Evolutionary conservation across 2,888 invertebrate genomes (phyloP), one percentile per base, ranked within the genome.

Genomic region (Lycaena phlaeas): DNA sequence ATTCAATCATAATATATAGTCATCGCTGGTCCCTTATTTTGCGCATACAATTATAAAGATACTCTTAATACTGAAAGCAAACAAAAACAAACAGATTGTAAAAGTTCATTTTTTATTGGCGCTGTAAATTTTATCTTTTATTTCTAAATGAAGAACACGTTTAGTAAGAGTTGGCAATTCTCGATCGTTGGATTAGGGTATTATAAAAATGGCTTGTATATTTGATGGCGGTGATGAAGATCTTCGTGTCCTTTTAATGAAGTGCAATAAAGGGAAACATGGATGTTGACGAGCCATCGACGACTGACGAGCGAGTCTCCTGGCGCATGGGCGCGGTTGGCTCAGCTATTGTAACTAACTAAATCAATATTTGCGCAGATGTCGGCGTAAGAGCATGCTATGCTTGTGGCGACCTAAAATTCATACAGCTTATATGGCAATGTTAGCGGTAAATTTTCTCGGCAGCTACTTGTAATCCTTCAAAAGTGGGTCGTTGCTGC

Each of bases 311-410:
- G 52, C 48, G 59, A 57, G 45, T 44, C 56, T 56, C 52, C 56
- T 54, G 55, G 52, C 55, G 64, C 60, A 60, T 62, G 56, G 58
- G 60, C 59, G 55, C 59, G 57, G 57, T 57, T 53, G 45, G 62
- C 65, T 65, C 66, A 66, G 51, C 56, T 56, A 76, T 77, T 74
- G 72, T 72, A 61, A 57, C 79, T 78, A 79, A 84, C 81, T 78
- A 81, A 82, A 81, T 82, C 82, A 84, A 84, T 84, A 84, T 84
- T 84, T 81, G 82, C 79, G 69, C 82, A 84, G 82, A 79, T 82
- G 82, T 78, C 75, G 78, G 75, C 71, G 68, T 70, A 78, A 82
- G 79, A 84, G 76, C 79, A 79, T 72, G 72, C 70, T 75, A 71
- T 78, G 74, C 78, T 77, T 75, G 73, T 70, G 68, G 70, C 76